Conservation (phyloP, 23 tunicate genomes). For the Trididemnum miniatum region DNA sequence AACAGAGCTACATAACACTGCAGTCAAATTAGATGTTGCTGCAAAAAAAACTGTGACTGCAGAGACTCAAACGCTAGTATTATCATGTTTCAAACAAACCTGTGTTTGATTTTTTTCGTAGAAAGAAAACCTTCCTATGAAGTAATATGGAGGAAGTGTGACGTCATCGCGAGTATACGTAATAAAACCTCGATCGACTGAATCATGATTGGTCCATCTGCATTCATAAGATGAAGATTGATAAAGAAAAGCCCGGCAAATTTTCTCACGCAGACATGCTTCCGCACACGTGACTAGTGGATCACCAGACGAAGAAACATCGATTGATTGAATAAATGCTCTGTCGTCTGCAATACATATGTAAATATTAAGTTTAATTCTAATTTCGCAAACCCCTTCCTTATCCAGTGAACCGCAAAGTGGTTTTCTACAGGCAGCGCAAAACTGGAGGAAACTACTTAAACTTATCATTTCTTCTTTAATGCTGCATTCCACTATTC, state of each 20-base stretch:
- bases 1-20: no score
- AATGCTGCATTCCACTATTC: no score
- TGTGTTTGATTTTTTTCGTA: constrained; percentile 26
- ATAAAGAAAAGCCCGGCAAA: constrained; percentile 59
- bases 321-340: constrained; percentile 35
- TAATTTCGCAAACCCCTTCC: no score
- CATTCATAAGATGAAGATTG: constrained; percentile 43
- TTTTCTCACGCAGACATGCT: constrained; percentile 60
- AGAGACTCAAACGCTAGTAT: no score
- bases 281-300: constrained; percentile 75
- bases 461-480: no score
- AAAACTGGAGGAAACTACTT: no score
- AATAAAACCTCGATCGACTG: neutral
- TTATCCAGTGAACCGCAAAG: no score
- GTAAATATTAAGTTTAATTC: no score
- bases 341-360: neutral
- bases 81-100: no score
- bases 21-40: no score
- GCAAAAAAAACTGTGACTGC: no score
- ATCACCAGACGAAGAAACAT: constrained; percentile 37
- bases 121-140: constrained; percentile 9
- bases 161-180: neutral
- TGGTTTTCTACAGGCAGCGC: no score
- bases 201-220: constrained; percentile 39
- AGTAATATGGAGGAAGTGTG: neutral